Percentiles rank a stretch among this genome's conserved stretches.
Evolutionary conservation across 2,797 vertebrate genomes (phyloP).

Genomic region (Gymnothorax reevesii): DNA sequence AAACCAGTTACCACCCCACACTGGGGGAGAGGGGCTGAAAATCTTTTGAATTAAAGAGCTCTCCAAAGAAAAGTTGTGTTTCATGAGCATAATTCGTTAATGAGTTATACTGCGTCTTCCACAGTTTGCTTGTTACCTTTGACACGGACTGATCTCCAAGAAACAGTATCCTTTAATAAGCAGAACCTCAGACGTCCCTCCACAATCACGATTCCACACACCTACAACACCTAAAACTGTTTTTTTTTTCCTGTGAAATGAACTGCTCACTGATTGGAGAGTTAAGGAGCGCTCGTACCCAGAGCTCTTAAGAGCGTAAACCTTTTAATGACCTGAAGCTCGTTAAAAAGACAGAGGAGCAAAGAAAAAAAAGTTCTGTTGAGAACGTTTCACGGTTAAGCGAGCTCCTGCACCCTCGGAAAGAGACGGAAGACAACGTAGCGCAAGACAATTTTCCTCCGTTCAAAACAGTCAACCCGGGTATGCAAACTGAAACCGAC

Average conservation of each 20-base stretch:
- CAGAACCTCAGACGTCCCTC: background rate
- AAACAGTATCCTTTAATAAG: background rate
- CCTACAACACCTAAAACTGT: background rate
- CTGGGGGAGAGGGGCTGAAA: background rate
- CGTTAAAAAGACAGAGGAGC: background rate
- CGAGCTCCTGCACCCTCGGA: conserved; percentile 31
- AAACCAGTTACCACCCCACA: background rate
- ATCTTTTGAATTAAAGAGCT: background rate
- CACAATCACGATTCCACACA: background rate
- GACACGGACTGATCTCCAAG: background rate
- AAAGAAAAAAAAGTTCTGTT: conserved; percentile 30
- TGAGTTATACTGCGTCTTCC: background rate
- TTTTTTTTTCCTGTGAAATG: background rate
- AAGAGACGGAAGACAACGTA: conserved; percentile 47
- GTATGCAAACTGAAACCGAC: conserved; percentile 38
- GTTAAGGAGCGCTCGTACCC: background rate
- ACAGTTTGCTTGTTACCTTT: background rate
- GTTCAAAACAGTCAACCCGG: conserved; percentile 32
- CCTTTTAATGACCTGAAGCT: conserved; percentile 15
- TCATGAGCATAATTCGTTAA: background rate
- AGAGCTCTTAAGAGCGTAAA: background rate
- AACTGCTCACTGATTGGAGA: background rate
- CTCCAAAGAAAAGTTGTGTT: background rate
- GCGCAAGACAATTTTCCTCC: conserved; percentile 43
- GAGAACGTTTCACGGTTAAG: conserved; percentile 26